Conservation (phyloP, 2,888 invertebrate genomes). For the Drosophila atroscutellata region DNA sequence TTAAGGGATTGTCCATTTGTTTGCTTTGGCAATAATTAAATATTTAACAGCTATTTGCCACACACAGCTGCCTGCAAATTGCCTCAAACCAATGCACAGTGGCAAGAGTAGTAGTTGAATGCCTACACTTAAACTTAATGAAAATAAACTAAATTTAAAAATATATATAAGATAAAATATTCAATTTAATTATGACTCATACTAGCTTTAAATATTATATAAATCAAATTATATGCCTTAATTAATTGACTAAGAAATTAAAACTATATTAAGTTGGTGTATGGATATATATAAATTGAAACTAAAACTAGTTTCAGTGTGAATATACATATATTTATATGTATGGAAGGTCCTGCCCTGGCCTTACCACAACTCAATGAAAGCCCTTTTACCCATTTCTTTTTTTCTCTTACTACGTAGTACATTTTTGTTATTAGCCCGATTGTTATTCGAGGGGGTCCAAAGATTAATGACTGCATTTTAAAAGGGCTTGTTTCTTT, state of each 20-base stretch:
- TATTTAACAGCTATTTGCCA: constrained; percentile 67
- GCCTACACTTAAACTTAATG: neutral
- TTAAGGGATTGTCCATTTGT: constrained; percentile 25
- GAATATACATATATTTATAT: neutral
- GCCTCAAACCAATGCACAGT: neutral
- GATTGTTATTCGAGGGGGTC: neutral
- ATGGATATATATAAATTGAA: neutral
- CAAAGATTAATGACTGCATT: constrained; percentile 1
- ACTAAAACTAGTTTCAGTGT: neutral
- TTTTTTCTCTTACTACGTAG: neutral
- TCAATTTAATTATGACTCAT: neutral
- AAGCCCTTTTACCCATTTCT: neutral
- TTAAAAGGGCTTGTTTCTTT: neutral
- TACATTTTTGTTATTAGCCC: neutral
- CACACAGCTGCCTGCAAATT: constrained; percentile 35
- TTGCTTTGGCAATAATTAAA: constrained; percentile 63
- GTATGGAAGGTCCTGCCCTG: neutral
- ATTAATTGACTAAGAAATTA: neutral
- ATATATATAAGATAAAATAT: neutral
- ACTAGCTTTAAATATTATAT: neutral
- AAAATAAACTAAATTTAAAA: neutral
- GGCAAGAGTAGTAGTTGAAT: neutral
- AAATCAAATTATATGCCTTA: neutral
- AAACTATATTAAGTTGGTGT: neutral
- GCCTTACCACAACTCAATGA: neutral